These are phyloP conservation scores for Rhynchotus rufescens DNA, from an alignment of 2,797 vertebrate genomes.

Conservation along the genomic window DNA sequence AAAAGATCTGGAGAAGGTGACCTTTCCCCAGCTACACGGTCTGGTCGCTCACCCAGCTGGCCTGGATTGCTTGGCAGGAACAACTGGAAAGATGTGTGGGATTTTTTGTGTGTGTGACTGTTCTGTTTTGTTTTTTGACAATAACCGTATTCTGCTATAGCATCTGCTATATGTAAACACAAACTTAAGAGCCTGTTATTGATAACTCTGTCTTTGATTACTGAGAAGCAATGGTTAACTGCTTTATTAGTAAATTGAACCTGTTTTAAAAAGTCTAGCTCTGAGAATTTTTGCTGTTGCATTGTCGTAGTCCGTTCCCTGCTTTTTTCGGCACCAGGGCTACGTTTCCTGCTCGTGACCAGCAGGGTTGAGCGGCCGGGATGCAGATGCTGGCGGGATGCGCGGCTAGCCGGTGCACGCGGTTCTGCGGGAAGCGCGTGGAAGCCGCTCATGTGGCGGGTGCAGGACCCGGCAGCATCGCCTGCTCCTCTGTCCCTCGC, in stretches of 20 bases:
- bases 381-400: background rate
- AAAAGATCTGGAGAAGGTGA: background rate
- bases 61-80: background rate
- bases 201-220: background rate
- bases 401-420: too few species aligned
- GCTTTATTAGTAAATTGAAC: background rate
- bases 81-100: background rate
- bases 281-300: background rate
- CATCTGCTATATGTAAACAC: background rate
- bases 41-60: background rate
- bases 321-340: background rate
- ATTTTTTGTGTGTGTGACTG: background rate
- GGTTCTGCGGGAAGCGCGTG: too few species aligned
- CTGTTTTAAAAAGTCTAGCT: background rate
- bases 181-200: background rate
- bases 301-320: background rate
- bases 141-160: background rate
- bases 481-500: background rate
- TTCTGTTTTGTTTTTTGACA: background rate
- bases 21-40: accelerated
- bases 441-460: background rate
- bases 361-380: too few species aligned
- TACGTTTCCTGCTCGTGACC: too few species aligned
- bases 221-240: background rate
- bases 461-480: too few species aligned